Evolutionary conservation across 2,888 invertebrate genomes (phyloP), one percentile per base, ranked within the genome.

Genomic region (Germaria angustata): DNA sequence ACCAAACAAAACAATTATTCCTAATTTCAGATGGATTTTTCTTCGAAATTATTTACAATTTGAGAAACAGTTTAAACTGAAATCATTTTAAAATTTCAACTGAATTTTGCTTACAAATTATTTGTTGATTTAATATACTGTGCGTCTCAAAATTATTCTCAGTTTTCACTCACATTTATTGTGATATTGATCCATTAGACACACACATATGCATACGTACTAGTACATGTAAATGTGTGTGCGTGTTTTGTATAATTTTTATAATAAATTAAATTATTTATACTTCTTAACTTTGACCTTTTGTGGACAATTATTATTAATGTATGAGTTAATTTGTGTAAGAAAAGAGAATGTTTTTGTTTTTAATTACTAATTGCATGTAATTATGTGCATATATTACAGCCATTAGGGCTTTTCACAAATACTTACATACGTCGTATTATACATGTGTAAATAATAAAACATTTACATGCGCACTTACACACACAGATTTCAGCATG

Each of bases 381-480:
- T 78, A 66, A 78, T 81, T 81, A 69, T 78, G 68, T 68, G 46
- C 78, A 78, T 63, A 55, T 17, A 78, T 77, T 78, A 77, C 17
- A 20, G 0, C 13, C 49, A 68, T 73, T 69, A 63, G 20, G 46
- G 49, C 7, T 53, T 77, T 34, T 44, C 17, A 13, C 49, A 46
- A 55, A 8, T n/a, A 28, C 11, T 7, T n/a, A n/a, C n/a, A n/a
- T n/a, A n/a, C n/a, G n/a, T n/a, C 15, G 11, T 15, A 28, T 17
- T n/a, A 34, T 20, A 17, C 24, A 44, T 22, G 13, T 36, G 32
- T 8, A 71, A 20, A 55, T 15, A 44, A 5, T 22, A n/a, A 17
- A 41, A 17, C 2, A 39, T 36, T 36, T 28, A 22, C 24, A 13
- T 20, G 5, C 32, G 24, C 20, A 11, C 24, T 20, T 49, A 17